phyloP scores from a whole-genome alignment of 2,888 invertebrate genomes.

The Iselma pallidipennis region DNA sequence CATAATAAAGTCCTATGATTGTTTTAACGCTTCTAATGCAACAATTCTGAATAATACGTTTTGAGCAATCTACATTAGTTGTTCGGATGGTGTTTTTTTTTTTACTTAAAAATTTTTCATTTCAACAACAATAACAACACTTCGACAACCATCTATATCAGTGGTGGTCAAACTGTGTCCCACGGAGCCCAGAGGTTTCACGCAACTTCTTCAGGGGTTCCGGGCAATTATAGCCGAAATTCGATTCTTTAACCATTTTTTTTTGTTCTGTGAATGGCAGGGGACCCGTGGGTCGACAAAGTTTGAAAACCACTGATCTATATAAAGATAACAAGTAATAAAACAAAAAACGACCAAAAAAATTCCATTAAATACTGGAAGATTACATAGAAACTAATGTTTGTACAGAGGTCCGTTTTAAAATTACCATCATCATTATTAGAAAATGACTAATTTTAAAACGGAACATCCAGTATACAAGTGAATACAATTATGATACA shows the following conservation, averaged over 20 bases:
- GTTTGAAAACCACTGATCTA: too few relatives aligned
- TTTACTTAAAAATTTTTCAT: not conserved
- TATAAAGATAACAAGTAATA: not conserved
- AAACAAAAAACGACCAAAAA: not conserved
- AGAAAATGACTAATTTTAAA: too few relatives aligned
- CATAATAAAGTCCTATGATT: conserved; percentile 43
- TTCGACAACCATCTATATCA: not conserved
- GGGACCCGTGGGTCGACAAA: too few relatives aligned
- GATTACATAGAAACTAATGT: not conserved
- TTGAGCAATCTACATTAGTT: conserved; percentile 25
- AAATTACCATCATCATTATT: too few relatives aligned
- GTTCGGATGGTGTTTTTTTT: not conserved
- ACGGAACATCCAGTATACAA: too few relatives aligned
- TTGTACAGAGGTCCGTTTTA: too few relatives aligned
- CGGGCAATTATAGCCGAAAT: too few relatives aligned
- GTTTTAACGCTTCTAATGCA: conserved; percentile 39
- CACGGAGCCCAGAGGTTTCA: too few relatives aligned
- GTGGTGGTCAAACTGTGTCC: too few relatives aligned
- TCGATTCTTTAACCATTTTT: too few relatives aligned
- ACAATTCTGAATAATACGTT: conserved; percentile 12
- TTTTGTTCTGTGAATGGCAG: too few relatives aligned
- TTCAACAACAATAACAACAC: not conserved
- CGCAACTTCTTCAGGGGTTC: too few relatives aligned
- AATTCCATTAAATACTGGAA: not conserved
- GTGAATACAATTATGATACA: conserved; percentile 8